These are phyloP conservation scores for Salvelinus alpinus DNA, from an alignment of 2,113 vertebrate species.

Conservation along the genomic window DNA sequence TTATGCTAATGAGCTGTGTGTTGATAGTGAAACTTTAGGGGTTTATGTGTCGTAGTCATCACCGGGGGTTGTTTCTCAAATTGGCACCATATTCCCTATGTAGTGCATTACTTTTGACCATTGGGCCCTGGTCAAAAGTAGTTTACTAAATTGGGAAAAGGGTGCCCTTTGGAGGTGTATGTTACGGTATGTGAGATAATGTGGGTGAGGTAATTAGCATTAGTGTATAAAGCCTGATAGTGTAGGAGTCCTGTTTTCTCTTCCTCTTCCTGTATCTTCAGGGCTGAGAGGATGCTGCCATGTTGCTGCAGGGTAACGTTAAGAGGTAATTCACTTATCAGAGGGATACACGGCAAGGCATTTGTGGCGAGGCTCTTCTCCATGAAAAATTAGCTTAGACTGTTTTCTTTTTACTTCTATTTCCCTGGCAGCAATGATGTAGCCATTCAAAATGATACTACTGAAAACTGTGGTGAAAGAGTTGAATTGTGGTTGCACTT, in stretches of 20 bases:
- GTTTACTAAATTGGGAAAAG: too few species aligned
- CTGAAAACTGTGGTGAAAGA: neutral
- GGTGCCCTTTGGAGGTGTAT: neutral
- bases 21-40: slow-evolving; percentile 1
- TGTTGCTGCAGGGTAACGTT: slow-evolving; percentile 51
- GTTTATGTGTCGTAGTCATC: slow-evolving; percentile 20
- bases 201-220: neutral
- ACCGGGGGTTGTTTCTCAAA: neutral
- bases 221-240: slow-evolving; percentile 31
- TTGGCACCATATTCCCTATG: too few species aligned
- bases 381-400: slow-evolving; percentile 52
- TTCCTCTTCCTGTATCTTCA: slow-evolving; percentile 34
- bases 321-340: slow-evolving; percentile 66
- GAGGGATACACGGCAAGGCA: slow-evolving; percentile 41
- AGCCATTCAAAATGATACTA: slow-evolving; percentile 58
- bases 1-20: slow-evolving; percentile 12
- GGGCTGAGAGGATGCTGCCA: slow-evolving; percentile 17
- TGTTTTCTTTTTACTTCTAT: slow-evolving; percentile 15
- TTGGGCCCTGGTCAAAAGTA: too few species aligned
- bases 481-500: too few species aligned
- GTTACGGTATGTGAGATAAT: slow-evolving; percentile 34
- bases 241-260: slow-evolving; percentile 32
- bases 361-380: slow-evolving; percentile 45
- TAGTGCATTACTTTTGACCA: too few species aligned
- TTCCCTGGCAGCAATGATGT: slow-evolving; percentile 43